Conservation (phyloP, 2,797 vertebrate species). For the Alauda arvensis region DNA sequence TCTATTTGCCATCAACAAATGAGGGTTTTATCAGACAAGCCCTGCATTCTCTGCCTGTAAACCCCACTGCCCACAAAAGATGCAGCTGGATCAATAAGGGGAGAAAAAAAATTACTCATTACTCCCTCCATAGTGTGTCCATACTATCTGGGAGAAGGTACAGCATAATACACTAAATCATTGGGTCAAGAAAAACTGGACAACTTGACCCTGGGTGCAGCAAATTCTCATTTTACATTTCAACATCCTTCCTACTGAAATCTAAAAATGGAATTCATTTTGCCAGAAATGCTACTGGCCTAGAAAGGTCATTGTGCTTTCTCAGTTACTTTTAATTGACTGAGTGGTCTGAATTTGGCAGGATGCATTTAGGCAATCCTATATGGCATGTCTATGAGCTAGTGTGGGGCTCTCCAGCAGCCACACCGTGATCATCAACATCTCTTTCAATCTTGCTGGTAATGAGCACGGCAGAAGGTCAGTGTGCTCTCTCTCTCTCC, state of each 20-base stretch:
- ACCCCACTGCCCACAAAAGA: neutral
- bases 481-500: neutral
- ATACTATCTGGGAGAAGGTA: neutral
- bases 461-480: neutral
- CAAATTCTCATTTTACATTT: neutral
- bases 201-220: neutral
- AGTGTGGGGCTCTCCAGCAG: neutral
- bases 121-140: neutral
- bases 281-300: neutral
- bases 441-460: neutral
- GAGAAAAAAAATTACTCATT: neutral
- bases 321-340: neutral
- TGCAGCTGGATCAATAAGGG: neutral
- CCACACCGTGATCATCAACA: fast-evolving
- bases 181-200: neutral
- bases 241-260: neutral
- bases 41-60: neutral
- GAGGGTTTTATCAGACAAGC: neutral
- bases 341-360: neutral
- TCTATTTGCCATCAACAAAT: neutral
- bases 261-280: neutral
- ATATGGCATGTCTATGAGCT: neutral
- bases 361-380: neutral
- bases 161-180: neutral
- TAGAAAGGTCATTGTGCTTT: neutral